These are phyloP conservation scores for Tadarida brasiliensis DNA, from an alignment of 2,797 vertebrate genomes.

Conservation along the genomic window DNA sequence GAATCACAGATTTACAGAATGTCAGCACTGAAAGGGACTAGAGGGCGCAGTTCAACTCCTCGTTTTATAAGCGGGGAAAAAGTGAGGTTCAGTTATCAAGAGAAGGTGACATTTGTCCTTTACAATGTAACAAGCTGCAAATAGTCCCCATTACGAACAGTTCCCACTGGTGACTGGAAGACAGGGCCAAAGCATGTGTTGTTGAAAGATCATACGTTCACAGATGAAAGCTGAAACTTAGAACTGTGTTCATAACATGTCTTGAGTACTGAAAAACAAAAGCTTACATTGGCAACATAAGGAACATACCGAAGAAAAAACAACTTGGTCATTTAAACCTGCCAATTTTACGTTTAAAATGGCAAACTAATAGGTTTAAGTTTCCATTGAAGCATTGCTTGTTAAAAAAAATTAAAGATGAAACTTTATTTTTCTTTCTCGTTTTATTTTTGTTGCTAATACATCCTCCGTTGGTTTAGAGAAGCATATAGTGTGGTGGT, in stretches of 20 bases:
- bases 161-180: not conserved
- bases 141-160: not conserved
- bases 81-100: not conserved
- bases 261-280: not conserved
- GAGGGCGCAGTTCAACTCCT: not conserved
- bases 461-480: not conserved
- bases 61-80: constrained; percentile 5
- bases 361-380: not conserved
- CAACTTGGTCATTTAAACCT: not conserved
- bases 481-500: not conserved
- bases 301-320: constrained; percentile 21
- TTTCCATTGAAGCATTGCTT: not conserved
- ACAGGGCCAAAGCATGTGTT: not conserved
- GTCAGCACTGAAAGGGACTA: not conserved
- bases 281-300: not conserved
- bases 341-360: not conserved
- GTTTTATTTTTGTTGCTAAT: not conserved
- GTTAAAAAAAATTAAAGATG: not conserved
- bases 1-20: constrained; percentile 42
- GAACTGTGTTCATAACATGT: not conserved
- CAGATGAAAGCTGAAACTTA: constrained; percentile 14
- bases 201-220: not conserved
- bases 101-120: constrained; percentile 54
- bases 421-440: not conserved
- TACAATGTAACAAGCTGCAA: not conserved